Base-by-base conservation (phyloP, 2,797 vertebrate genomes). In the Chelonia mydas region DNA sequence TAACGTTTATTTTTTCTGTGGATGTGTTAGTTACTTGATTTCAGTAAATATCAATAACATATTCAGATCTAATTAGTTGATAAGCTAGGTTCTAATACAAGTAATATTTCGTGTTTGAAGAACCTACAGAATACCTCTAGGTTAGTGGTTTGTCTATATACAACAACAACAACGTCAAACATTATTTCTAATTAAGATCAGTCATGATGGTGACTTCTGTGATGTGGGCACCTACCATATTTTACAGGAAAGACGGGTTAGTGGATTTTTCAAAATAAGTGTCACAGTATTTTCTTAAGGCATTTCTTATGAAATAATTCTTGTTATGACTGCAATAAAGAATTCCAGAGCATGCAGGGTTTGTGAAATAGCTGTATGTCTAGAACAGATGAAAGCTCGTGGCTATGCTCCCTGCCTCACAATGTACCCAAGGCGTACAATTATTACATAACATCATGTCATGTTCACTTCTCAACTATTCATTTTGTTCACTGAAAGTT, bases 401-500 rank as follows among this genome's bases (percentile, higher is more conserved):
- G 95, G 96, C 96, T 96, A 81, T 94, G 94, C 84, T 83, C 93
- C 90, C 65, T 76, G 88, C 86, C 90, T 95, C 79, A 72, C 79
- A 95, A 85, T 47, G 86, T 27, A 97, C 88, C 79, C 72, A 88
- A 89, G 95, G 89, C 90, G 85, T 74, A 50, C 86, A 94, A 91
- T 96, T 93, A 96, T 61, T 92, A 94, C 37, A 92, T 3, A 1
- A 89, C 87, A 95, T 68, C 95, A 92, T 91, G 91, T 95, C 86
- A 95, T 84, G 84, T 85, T 97, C 94, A 61, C 90, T 92, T 83
- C 84, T 97, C 91, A 96, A 23, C 83, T 84, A 96, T 95, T 97
- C 57, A 83, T 96, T 97, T 83, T 91, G 85, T 94, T 97, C 96
- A 81, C 74, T 65, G 87, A 76, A 57, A 90, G 94, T 92, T 96